Evolutionary conservation across 2,888 invertebrate genomes (phyloP).

Genomic region (Himalopsyche japonica): DNA sequence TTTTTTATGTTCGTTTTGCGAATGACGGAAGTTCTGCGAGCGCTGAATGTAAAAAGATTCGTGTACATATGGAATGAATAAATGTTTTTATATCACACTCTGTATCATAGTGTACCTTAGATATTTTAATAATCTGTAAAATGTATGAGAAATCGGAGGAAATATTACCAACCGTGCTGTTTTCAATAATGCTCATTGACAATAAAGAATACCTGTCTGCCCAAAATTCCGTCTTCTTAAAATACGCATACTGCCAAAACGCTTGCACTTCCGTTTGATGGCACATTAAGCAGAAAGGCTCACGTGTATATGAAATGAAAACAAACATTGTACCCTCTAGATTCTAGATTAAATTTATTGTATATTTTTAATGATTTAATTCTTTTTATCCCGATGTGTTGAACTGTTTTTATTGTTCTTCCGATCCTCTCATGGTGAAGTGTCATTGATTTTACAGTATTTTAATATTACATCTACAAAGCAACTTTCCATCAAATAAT

Average conservation of each 20-base stretch:
- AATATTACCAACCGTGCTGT: constrained; percentile 38
- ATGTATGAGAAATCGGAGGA: constrained; percentile 30
- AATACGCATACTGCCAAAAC: background rate
- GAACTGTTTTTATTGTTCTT: too few species aligned
- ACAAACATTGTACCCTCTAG: too few species aligned
- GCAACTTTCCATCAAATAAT: too few species aligned
- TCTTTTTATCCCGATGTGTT: too few species aligned
- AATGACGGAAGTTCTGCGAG: constrained; percentile 13
- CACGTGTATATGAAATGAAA: too few species aligned
- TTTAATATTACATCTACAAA: too few species aligned
- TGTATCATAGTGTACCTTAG: constrained; percentile 38
- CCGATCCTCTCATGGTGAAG: too few species aligned
- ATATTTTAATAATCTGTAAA: constrained; percentile 34
- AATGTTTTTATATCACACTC: constrained; percentile 34
- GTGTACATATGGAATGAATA: constrained; percentile 25
- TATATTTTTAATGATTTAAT: too few species aligned
- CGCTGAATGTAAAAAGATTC: constrained; percentile 19
- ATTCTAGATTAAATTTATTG: too few species aligned
- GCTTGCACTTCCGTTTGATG: background rate
- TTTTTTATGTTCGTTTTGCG: constrained; percentile 8
- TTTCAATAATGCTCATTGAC: constrained; percentile 29
- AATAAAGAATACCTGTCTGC: constrained; percentile 20
- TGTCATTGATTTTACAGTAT: too few species aligned
- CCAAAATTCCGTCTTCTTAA: background rate
- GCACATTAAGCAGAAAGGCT: too few species aligned